Percentiles rank a stretch among this genome's conserved stretches.
phyloP scores from a whole-genome alignment of 2,113 vertebrate genomes.

The Passer montanus region DNA sequence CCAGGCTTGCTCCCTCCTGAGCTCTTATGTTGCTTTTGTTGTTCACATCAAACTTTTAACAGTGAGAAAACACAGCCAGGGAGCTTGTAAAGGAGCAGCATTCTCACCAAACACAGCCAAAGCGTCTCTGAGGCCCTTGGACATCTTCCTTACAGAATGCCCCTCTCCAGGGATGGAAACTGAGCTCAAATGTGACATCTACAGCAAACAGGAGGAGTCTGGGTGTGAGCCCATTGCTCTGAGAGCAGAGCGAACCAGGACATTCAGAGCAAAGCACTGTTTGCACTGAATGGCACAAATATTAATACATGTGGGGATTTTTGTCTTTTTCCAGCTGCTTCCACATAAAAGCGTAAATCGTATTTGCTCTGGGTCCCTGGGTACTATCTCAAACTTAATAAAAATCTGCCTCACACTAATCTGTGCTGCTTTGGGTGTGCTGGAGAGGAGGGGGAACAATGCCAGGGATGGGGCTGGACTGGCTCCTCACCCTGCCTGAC shows the following conservation, averaged over 20 bases:
- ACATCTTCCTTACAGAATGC: not conserved
- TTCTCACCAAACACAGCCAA: not conserved
- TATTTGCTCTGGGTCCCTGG: not conserved
- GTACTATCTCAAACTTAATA: not conserved
- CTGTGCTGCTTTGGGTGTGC: not conserved
- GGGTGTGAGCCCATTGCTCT: not conserved
- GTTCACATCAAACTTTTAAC: not conserved
- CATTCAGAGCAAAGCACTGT: not conserved
- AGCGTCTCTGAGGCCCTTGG: not conserved
- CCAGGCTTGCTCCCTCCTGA: not conserved
- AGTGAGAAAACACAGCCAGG: not conserved
- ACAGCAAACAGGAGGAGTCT: not conserved
- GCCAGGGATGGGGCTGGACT: not conserved
- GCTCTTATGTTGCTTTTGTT: not conserved
- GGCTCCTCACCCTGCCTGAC: not conserved
- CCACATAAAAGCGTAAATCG: not conserved
- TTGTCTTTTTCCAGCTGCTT: not conserved
- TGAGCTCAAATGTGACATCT: not conserved
- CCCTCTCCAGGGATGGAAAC: not conserved
- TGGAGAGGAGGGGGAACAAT: not conserved
- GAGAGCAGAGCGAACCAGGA: not conserved
- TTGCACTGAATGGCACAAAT: not conserved
- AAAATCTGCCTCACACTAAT: not conserved
- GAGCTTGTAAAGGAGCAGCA: not conserved
- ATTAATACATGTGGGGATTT: not conserved